Evolutionary conservation across 2,888 invertebrate species (phyloP).

Genomic region (Ormia ochracea): DNA sequence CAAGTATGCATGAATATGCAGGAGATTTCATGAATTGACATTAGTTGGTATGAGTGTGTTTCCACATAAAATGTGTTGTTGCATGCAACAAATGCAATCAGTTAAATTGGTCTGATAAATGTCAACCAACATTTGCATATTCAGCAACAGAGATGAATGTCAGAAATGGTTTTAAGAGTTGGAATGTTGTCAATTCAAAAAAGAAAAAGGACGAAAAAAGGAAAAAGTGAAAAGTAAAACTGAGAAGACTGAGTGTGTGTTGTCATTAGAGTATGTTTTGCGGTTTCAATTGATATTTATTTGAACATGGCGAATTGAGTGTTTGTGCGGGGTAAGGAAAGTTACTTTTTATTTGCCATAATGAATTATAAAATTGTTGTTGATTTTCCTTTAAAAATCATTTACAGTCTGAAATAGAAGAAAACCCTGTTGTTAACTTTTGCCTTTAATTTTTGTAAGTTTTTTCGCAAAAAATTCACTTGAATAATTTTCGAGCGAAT

Average conservation of each 20-base stretch:
- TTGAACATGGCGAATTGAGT: not conserved
- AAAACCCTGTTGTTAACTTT: no score
- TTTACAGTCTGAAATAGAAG: no score
- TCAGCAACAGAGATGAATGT: constrained; percentile 56
- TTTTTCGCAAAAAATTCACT: no score
- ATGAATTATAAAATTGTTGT: not conserved
- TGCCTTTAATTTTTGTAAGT: no score
- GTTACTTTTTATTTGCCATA: not conserved
- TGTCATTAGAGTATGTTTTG: constrained; percentile 37
- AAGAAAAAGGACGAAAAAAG: not conserved
- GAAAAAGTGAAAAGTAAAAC: not conserved
- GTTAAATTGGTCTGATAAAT: constrained; percentile 61
- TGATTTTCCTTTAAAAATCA: not conserved
- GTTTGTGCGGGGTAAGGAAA: not conserved
- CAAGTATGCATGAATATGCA: constrained; percentile 7
- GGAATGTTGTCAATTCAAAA: constrained; percentile 11
- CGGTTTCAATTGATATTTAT: constrained; percentile 41
- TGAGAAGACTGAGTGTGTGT: not conserved
- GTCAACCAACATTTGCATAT: constrained; percentile 60
- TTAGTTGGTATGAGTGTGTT: constrained; percentile 5
- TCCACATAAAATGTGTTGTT: constrained; percentile 43
- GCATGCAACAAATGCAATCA: constrained; percentile 60
- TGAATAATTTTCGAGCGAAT: no score
- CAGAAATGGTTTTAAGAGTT: constrained; percentile 50
- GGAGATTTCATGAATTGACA: not conserved